These are phyloP conservation scores for Morbakka virulenta DNA, from an alignment of 30 jellyfish, hydroid and myxozoan species.

Conservation along the genomic window DNA sequence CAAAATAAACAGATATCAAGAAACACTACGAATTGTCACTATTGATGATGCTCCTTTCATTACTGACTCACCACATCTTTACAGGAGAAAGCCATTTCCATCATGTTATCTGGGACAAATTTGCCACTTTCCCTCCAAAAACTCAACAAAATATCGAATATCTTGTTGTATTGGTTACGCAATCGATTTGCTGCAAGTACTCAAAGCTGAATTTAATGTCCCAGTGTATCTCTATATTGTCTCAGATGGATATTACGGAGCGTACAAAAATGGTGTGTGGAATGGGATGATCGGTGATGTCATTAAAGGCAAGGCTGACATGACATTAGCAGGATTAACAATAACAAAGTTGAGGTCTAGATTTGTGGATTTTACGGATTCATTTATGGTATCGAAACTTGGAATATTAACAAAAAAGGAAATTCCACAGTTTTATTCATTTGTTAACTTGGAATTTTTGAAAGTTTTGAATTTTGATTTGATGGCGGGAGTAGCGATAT, in stretches of 20 bases:
- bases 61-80: background rate
- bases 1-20: background rate
- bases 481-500: constrained; percentile 3
- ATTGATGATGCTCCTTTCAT: background rate
- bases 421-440: too few species aligned
- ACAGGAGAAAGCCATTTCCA: background rate
- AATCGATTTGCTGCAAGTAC: constrained; percentile 29
- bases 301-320: constrained; percentile 58
- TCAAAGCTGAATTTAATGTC: constrained; percentile 38
- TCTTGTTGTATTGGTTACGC: constrained; percentile 71
- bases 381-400: constrained; percentile 34
- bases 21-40: background rate
- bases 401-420: too few species aligned
- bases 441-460: constrained; percentile 46
- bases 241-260: constrained; percentile 68
- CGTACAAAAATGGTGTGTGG: constrained; percentile 63
- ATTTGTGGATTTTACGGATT: constrained; percentile 47
- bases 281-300: constrained; percentile 88
- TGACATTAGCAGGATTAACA: constrained; percentile 71
- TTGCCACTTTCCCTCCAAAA: background rate
- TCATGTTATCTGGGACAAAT: background rate
- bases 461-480: constrained; percentile 9
- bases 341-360: constrained; percentile 39
- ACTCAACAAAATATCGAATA: constrained; percentile 16
- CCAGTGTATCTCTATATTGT: constrained; percentile 49